Evolutionary conservation across 1,140 invertebrate species (phyloP).

Genomic region (Drosophila chauvacae): DNA sequence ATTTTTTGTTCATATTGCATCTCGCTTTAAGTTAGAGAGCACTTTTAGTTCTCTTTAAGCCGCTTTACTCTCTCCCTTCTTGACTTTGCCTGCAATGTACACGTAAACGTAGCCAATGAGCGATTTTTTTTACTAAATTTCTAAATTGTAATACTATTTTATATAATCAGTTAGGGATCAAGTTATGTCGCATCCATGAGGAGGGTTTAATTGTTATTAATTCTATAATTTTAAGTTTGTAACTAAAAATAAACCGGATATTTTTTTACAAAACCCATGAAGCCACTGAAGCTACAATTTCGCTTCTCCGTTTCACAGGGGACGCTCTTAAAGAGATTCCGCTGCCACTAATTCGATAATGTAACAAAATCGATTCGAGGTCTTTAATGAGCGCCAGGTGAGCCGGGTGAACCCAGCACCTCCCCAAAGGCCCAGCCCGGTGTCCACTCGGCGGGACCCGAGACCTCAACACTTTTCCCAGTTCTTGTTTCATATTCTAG

Average conservation of each 20-base stretch:
- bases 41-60: too few species aligned
- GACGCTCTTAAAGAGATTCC: slow-evolving; percentile 2
- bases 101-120: too few species aligned
- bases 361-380: slow-evolving; percentile 33
- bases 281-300: not conserved
- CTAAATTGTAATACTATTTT: not conserved
- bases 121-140: too few species aligned
- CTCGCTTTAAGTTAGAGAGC: too few species aligned
- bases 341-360: slow-evolving; percentile 35
- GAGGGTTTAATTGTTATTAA: not conserved
- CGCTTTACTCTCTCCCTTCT: too few species aligned
- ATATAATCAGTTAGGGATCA: not conserved
- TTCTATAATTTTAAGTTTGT: not conserved
- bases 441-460: slow-evolving; percentile 1
- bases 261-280: not conserved
- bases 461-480: slow-evolving; percentile 46
- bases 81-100: too few species aligned
- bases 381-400: slow-evolving; percentile 37
- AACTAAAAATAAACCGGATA: not conserved
- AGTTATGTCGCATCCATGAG: too few species aligned
- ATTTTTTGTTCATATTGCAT: too few species aligned
- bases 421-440: not conserved
- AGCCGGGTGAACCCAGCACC: slow-evolving; percentile 3
- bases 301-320: too few species aligned
- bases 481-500: slow-evolving; percentile 33